Base-by-base conservation (phyloP, 2,888 invertebrate genomes). In the Chalcis sispes region DNA sequence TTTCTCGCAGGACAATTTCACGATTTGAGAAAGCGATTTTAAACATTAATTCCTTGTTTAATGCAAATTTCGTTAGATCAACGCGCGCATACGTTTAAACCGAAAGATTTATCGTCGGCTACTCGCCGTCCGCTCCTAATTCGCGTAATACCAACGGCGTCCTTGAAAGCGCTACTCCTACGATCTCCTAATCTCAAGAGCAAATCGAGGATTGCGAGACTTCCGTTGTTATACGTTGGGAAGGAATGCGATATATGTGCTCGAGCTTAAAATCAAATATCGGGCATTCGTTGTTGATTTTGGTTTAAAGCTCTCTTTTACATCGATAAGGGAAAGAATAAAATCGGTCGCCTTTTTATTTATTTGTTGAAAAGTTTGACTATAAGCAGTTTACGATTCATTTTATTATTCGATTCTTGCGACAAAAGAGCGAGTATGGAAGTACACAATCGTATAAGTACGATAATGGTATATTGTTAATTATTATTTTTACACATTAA, bases 191-290 rank as follows among this genome's bases (percentile, higher is more conserved):
- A 61, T 66, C 66, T 72, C 70, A 29, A 29, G 71, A 71, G 71
- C 61, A 36, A 71, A 72, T 72, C 67, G 56, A 40, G 27, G 27
- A 36, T 42, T 13, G 42, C 42, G 42, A 42, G 42, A n/a, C n/a
- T n/a, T 59, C 25, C 56, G 65, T 32, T 27, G 58, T 67, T 67
- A 58, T 66, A 65, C n/a, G n/a, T n/a, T n/a, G n/a, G n/a, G 29
- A 67, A 36, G 32, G 59, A 61, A n/a, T n/a, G 25, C 3, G 42
- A 59, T 32, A 18, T 13, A 48, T 48, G 69, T 50, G 46, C 40
- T 42, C 56, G 27, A 75, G 65, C 70, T 42, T 42, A 23, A 71
- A 71, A 36, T 66, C 52, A 75, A 75, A 75, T 71, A 61, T 71
- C 65, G 54, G 25, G 29, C 1, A 29, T 50, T 42, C n/a, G 13